These are phyloP conservation scores for Caenorhabditis sp. DNA, from an alignment of 2,888 invertebrate genomes.

Conservation along the genomic window DNA sequence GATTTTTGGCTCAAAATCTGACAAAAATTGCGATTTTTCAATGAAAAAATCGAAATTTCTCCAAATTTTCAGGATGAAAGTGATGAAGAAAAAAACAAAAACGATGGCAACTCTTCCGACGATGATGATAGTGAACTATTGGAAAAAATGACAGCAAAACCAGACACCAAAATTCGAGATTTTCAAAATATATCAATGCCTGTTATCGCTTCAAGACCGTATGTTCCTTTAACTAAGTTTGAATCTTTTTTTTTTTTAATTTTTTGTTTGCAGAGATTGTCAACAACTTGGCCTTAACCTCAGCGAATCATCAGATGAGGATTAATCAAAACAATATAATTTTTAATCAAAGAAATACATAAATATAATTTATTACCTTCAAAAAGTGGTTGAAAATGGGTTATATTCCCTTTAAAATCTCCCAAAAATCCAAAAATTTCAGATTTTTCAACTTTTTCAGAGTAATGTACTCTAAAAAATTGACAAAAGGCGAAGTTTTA, in stretches of 20 bases:
- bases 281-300: conserved; percentile 43
- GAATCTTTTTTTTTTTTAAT: background rate
- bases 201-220: background rate
- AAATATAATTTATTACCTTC: background rate
- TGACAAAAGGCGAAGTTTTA: background rate
- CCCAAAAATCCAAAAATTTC: background rate
- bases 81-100: background rate
- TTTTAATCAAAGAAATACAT: too few relatives aligned
- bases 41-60: too few relatives aligned
- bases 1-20: too few relatives aligned
- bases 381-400: background rate
- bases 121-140: conserved; percentile 5
- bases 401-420: background rate
- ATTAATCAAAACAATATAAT: conserved; percentile 7
- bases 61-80: too few relatives aligned
- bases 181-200: background rate
- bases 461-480: background rate
- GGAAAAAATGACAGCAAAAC: background rate
- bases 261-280: conserved; percentile 6
- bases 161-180: background rate
- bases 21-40: too few relatives aligned
- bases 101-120: background rate
- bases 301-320: conserved; percentile 54
- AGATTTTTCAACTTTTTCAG: too few relatives aligned
- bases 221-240: background rate